Base-by-base conservation (phyloP, 2,113 vertebrate genomes). In the Siniperca chuatsi region DNA sequence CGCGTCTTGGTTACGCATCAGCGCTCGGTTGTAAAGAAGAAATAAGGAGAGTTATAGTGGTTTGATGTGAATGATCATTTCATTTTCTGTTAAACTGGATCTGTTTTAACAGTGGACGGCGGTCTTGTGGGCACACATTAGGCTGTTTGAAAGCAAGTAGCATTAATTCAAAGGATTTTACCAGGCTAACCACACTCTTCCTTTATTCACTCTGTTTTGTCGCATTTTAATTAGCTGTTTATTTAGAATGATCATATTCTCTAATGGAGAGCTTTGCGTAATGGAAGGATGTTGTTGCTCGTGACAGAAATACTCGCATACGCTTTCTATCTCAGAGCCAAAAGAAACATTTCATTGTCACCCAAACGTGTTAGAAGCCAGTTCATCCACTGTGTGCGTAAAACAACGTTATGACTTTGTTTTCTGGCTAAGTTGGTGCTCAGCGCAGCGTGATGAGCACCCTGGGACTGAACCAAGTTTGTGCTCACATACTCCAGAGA, bases 1-100 rank as follows among this genome's bases (percentile, higher is more conserved):
- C 44, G 78, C 81, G 65, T 48, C 48, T 73, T 50, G 3, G 50
- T 82, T 90, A 46, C 89, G 86, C 80, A 65, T 7, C 62, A 55
- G 57, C 16, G 6, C 50, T 4, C 4, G 0, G 23, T 0, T 83
- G 60, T 29, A 20, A 16, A 35, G n/a, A 13, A 66, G 15, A 57
- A 10, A 50, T 10, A 29, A 15, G 6, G 8, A 13, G 58, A 33
- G 21, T 64, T 57, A 0, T 48, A 16, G 50, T 29, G 77, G 10
- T 69, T 77, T 25, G 0, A 23, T 37, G 2, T 69, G 29, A 60
- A 40, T 50, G 11, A 29, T 35, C 8, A 33, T 65, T 66, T 50
- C 6, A 18, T 0, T 6, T 12, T 15, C 6, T 15, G 15, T 25
- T 71, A 6, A 25, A 20, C 1, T 8, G 13, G 10, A 7, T 61